Evolutionary conservation across 2,113 vertebrate species (phyloP).

Genomic region (Puma concolor): DNA sequence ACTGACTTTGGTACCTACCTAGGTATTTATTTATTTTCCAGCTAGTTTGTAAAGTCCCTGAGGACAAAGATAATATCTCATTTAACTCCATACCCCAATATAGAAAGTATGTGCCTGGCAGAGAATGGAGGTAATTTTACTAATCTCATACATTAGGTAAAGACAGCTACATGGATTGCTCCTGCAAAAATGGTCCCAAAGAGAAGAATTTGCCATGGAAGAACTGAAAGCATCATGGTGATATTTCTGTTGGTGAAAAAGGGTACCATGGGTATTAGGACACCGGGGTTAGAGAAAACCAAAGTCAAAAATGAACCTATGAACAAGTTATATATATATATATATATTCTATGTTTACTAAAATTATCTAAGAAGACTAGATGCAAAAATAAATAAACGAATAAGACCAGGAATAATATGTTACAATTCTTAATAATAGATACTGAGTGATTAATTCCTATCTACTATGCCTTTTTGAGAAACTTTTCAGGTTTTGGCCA

Average conservation of each 20-base stretch:
- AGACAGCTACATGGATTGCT: not conserved
- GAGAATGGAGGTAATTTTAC: not conserved
- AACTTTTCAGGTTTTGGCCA: not conserved
- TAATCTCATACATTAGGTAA: not conserved
- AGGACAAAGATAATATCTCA: not conserved
- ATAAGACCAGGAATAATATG: not conserved
- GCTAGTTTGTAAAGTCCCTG: not conserved
- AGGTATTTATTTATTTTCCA: not conserved
- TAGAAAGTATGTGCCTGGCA: not conserved
- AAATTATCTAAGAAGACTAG: not conserved
- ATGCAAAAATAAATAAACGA: not conserved
- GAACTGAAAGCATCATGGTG: not conserved
- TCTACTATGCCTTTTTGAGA: not conserved
- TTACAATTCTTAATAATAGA: not conserved
- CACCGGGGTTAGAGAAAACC: not conserved
- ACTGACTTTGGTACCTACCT: not conserved
- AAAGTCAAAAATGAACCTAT: not conserved
- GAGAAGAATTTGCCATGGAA: not conserved
- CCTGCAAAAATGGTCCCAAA: not conserved
- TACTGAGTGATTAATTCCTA: not conserved
- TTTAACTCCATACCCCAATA: not conserved
- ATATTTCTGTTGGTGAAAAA: too few relatives aligned
- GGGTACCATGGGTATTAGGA: not conserved
- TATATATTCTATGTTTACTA: not conserved
- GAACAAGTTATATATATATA: not conserved